Evolutionary conservation across 1,140 invertebrate genomes (phyloP).

Genomic region (Drosophila parvula): DNA sequence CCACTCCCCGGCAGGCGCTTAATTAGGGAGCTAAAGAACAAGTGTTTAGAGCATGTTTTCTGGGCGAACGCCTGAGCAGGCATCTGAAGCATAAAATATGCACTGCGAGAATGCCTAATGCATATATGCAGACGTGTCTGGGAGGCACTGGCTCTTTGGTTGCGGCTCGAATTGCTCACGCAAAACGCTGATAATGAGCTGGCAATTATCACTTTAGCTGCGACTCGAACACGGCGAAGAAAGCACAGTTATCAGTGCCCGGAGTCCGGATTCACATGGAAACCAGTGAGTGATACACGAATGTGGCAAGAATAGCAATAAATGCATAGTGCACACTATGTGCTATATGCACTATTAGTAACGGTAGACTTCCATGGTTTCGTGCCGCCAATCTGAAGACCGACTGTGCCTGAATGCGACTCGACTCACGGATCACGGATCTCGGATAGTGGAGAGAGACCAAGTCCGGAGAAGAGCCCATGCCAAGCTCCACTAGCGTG

Average conservation of each 20-base stretch:
- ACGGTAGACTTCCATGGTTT: constrained; percentile 64
- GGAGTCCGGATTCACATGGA: constrained; percentile 51
- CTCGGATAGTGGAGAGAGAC: constrained; percentile 8
- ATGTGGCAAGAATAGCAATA: constrained; percentile 9
- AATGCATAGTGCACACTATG: constrained; percentile 42
- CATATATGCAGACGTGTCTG: constrained; percentile 46
- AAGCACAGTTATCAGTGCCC: constrained; percentile 65
- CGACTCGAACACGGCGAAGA: constrained; percentile 54
- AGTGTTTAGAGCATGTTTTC: constrained; percentile 52
- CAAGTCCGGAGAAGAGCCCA: constrained; percentile 1
- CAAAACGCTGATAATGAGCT: constrained; percentile 73
- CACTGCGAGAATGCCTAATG: constrained; percentile 39
- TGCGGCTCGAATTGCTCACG: constrained; percentile 55
- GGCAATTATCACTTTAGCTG: constrained; percentile 74
- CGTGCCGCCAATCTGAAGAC: constrained; percentile 64
- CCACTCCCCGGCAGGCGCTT: constrained; percentile 5
- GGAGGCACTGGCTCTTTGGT: constrained; percentile 34
- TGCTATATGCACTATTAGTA: constrained; percentile 47
- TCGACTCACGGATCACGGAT: constrained; percentile 40
- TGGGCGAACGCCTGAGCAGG: background rate
- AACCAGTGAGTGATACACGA: constrained; percentile 55
- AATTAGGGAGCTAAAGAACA: constrained; percentile 41
- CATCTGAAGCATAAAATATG: constrained; percentile 27
- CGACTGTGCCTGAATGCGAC: constrained; percentile 16
- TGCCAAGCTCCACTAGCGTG: constrained; percentile 56